Base-by-base conservation (phyloP, 1,140 invertebrate genomes). In the Adelges cooleyi region DNA sequence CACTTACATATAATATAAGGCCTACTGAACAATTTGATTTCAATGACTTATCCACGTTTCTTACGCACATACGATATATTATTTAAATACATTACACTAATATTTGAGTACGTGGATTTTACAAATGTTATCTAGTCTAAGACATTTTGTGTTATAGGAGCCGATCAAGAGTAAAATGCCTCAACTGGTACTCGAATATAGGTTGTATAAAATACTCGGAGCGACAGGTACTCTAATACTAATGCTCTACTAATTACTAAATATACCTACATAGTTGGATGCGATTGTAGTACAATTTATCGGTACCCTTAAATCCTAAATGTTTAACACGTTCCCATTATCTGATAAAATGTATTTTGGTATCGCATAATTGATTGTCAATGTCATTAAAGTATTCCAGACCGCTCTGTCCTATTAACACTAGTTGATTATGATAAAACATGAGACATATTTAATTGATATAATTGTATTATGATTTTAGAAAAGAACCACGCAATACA, bases 161-260 rank as follows among this genome's bases (percentile, higher is more conserved):
- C 92, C 95, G 71, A 98, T 99, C 92, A 99, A 99, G 80, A 95
- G 95, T 69, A 95, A 98, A 84, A 95, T 96, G 73, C 97, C 97
- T 68, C 97, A 99, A 81, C 83, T 99, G 74, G 95, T 99, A 80
- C 85, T 99, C 82, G 97, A 99, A 82, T 99, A 99, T 85, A 87
- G 96, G 82, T 99, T 99, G 86, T 99, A 99, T 82, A 98, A 97
- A 85, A 86, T 97, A 80, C 84, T 99, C 79, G 95, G 95, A 78
- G 85, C 86, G 76, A 84, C 87, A 80, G 89, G 89, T 92, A 76
- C 6, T 17, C 9, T n/a, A 17, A 9, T 9, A n/a, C 18, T 13
- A 20, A 20, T 23, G 13, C 13, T 18, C 18, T 38, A 38, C 13
- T 8, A 38, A 38, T 38, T 38, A 38, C 36, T 38, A 38, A 38